Conservation (phyloP, 1,140 invertebrate species). For the Caerostris extrusa region DNA sequence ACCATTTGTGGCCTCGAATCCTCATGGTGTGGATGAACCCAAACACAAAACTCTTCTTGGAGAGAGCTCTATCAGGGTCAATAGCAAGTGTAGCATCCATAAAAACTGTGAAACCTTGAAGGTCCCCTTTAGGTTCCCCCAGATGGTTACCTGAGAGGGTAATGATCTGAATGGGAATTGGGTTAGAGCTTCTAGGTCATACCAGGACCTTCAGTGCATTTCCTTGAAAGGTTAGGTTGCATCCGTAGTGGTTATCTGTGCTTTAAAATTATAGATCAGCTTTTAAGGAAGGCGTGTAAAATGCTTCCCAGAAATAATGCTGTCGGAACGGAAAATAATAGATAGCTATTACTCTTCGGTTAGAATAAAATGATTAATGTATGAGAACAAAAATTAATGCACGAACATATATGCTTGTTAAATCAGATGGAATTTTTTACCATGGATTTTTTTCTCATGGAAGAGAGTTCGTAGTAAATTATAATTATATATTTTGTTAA, state of each 20-base stretch:
- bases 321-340: background rate
- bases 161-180: slow-evolving; percentile 44
- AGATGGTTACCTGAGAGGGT: slow-evolving; percentile 46
- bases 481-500: no score
- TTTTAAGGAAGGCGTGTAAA: background rate
- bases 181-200: slow-evolving; percentile 37
- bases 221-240: slow-evolving; percentile 24
- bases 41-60: background rate
- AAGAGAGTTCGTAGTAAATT: no score
- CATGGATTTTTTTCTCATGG: no score
- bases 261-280: background rate
- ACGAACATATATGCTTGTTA: no score
- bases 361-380: background rate
- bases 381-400: background rate
- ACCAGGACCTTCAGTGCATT: background rate
- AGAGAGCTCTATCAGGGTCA: slow-evolving; percentile 37
- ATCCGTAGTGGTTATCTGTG: background rate
- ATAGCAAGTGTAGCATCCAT: slow-evolving; percentile 18
- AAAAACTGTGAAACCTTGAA: slow-evolving; percentile 28
- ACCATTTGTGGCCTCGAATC: background rate
- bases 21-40: background rate
- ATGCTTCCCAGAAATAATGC: background rate
- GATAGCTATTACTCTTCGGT: background rate
- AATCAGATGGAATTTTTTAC: no score
- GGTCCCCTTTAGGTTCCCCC: slow-evolving; percentile 18